Conservation (phyloP, 1,140 invertebrate genomes). For the Microplitis mediator region DNA sequence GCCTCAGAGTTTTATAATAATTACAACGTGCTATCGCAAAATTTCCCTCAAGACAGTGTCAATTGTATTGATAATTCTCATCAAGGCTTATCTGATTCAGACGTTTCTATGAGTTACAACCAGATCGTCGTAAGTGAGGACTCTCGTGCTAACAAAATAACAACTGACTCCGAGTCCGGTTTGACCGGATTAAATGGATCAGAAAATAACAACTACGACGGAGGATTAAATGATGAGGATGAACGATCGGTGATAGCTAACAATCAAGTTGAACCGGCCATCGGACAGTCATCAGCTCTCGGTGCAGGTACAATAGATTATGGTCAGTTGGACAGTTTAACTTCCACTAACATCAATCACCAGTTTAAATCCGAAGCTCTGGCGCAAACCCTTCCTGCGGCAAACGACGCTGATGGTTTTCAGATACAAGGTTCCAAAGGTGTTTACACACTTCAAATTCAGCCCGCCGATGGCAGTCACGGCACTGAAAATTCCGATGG, state of each 20-base stretch:
- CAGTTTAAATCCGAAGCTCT: conserved; percentile 45
- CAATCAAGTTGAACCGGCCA: too few species aligned
- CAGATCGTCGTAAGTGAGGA: background rate
- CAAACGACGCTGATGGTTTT: conserved; percentile 61
- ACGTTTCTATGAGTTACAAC: background rate
- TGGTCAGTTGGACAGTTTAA: background rate
- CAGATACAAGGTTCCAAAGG: conserved; percentile 68
- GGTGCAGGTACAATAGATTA: background rate
- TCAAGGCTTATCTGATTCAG: background rate
- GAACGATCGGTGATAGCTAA: too few species aligned
- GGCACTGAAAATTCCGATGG: conserved; percentile 59
- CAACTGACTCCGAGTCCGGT: too few species aligned
- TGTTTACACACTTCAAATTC: conserved; percentile 76
- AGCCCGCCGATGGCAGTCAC: conserved; percentile 63
- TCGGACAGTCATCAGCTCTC: conserved; percentile 1
- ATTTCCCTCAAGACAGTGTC: too few species aligned
- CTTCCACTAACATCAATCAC: conserved; percentile 15
- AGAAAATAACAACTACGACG: too few species aligned
- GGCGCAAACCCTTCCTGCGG: conserved; percentile 11
- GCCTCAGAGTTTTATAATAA: too few species aligned
- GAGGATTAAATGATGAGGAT: too few species aligned
- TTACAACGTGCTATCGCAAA: background rate
- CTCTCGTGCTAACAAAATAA: too few species aligned
- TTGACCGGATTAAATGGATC: too few species aligned
- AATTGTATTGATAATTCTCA: background rate